Base-by-base conservation (phyloP, 2,797 vertebrate genomes). In the Phalanger gymnotis region DNA sequence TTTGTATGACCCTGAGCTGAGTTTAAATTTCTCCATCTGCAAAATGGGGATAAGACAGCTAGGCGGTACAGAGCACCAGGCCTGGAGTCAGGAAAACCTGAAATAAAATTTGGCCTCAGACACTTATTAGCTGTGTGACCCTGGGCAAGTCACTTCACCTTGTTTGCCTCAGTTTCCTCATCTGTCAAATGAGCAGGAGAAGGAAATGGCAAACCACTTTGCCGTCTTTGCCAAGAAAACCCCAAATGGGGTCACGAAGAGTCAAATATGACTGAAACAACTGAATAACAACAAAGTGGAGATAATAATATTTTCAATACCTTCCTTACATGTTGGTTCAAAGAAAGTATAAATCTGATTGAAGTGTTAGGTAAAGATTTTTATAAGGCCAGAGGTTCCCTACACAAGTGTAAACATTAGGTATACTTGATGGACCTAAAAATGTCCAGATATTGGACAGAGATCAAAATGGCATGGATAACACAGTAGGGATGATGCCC, bases 401-500 rank as follows among this genome's bases (percentile, higher is more conserved):
- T 30, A 53, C 30, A 89, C 30, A 19, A 7, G 22, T 7, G 2
- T 54, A 54, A 14, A 93, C 81, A 27, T 87, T 58, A 56, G 4
- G 90, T 0, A 7, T 47, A 14, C 30, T 0, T 0, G 40, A 53
- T 2, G 1, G 1, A n/a, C 28, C 31, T 95, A 30, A 14, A 91
- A 4, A 25, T n/a, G 55, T 31, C 66, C 28, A 3, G 3, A 14
- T 57, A 12, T 16, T 2, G 54, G 51, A 57, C 27, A 11, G 61
- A 93, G 90, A 47, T 81, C 94, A 34, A 51, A n/a, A 87, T 87
- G 40, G 22, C 40, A 51, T 27, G 40, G 16, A 28, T 87, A 9
- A 47, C 22, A 81, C 73, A 81, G 53, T 27, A 0, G 0, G 2
- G 0, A 7, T 56, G 51, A 11, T 54, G 52, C 16, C n/a, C 7